phyloP scores from a whole-genome alignment of 1,140 invertebrate genomes.

The Bemisia tabaci region DNA sequence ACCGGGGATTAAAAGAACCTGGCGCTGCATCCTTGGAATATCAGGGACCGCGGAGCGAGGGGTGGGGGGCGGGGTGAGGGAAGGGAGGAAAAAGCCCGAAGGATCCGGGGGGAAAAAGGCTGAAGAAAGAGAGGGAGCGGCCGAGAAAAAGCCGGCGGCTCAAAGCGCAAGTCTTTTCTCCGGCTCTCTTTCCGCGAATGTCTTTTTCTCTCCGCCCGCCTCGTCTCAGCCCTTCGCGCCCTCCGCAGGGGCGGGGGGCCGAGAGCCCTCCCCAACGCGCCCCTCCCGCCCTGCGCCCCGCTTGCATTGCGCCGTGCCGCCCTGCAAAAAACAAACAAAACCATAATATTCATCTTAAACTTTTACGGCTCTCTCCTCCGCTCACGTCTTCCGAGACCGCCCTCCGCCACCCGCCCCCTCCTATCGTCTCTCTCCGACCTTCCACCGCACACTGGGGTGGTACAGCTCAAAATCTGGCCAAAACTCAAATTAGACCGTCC shows the following conservation, averaged over 20 bases:
- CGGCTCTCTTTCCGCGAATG: background rate
- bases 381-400: too few relatives aligned
- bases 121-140: background rate
- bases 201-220: background rate
- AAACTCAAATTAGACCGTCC: too few relatives aligned
- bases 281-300: too few relatives aligned
- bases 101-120: background rate
- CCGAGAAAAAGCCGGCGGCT: background rate
- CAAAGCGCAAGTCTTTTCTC: background rate
- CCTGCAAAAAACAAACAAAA: background rate
- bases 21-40: background rate
- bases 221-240: background rate
- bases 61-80: background rate
- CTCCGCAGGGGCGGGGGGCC: too few relatives aligned
- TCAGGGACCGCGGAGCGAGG: background rate
- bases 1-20: background rate
- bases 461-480: too few relatives aligned
- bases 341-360: background rate
- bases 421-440: background rate
- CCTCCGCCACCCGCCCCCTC: background rate
- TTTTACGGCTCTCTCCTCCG: background rate
- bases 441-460: too few relatives aligned
- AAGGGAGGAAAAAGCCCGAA: background rate
- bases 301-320: too few relatives aligned
- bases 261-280: too few relatives aligned